phyloP scores from a whole-genome alignment of 2,797 vertebrate genomes.

The Fringilla coelebs region DNA sequence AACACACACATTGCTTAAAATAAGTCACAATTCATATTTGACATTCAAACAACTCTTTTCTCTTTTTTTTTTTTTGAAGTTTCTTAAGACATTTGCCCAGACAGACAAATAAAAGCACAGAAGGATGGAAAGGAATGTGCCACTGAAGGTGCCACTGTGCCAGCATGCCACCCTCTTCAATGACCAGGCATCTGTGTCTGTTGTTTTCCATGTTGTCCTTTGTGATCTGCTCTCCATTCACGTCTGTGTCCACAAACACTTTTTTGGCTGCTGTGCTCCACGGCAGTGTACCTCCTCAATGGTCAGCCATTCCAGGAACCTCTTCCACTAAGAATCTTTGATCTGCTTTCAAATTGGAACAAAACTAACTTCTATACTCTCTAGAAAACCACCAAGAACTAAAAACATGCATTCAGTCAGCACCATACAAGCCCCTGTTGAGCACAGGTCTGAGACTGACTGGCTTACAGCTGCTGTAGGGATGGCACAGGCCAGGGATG shows the following conservation, averaged over 20 bases:
- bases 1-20: constrained; percentile 19
- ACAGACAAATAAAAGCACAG: not conserved
- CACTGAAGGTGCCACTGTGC: not conserved
- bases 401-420: not conserved
- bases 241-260: rapidly evolving
- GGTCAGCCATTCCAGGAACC: not conserved
- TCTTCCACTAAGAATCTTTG: not conserved
- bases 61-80: not conserved
- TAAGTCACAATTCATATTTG: constrained; percentile 24
- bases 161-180: not conserved
- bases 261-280: not conserved
- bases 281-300: not conserved
- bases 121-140: not conserved
- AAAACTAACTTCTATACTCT: not conserved
- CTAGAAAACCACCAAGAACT: not conserved
- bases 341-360: not conserved
- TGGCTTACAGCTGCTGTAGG: not conserved
- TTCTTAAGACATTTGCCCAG: not conserved
- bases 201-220: not conserved
- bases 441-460: not conserved
- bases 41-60: not conserved
- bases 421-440: not conserved
- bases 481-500: not conserved
- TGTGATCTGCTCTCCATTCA: not conserved
- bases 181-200: not conserved